Evolutionary conservation across 2,113 vertebrate genomes (phyloP), one percentile per base, ranked within the genome.

Genomic region (Odobenus rosmarus): DNA sequence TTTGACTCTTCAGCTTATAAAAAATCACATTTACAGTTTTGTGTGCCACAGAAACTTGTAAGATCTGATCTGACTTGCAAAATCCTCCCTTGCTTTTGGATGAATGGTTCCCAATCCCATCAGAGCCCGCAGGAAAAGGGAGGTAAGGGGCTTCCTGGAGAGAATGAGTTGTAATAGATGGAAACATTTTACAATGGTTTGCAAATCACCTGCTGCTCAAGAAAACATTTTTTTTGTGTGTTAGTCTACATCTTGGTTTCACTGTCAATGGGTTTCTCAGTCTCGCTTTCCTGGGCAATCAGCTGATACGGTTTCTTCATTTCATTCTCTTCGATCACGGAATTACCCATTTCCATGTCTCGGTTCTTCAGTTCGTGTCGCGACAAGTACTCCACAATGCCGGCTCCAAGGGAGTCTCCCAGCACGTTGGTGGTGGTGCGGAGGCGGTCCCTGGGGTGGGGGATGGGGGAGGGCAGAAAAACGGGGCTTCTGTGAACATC

Each of bases 341-440:
- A 99, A 98, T 99, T 99, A 6, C 99, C 99, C 98, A 99, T 98
- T 95, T 99, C 99, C 0, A 98, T 98, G 94, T 99, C 99, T 36
- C 94, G 98, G 46, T 96, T 98, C 96, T 99, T 98, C 90, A 99
- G 97, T 97, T 99, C 99, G 0, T 99, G 99, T 33, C 99, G 98
- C 28, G 99, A 99, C 98, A 99, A 98, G 92, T 99, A 99, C 97
- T 99, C 99, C 15, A 99, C 99, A 28, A 99, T 99, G 16, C 99
- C 99, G 0, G 99, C 99, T 16, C 99, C 99, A 0, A 99, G 99
- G 9, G 99, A 99, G 97, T 99, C 99, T 96, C 99, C 99, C 24
- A 99, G 98, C 39, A 99, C 99, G 0, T 99, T 99, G 59, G 99
- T 99, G 83, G 98, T 99, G 90, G 99, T 99, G 55, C 99, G 99